Base-by-base conservation (phyloP, 1,140 invertebrate genomes). In the Saccostrea echinata region DNA sequence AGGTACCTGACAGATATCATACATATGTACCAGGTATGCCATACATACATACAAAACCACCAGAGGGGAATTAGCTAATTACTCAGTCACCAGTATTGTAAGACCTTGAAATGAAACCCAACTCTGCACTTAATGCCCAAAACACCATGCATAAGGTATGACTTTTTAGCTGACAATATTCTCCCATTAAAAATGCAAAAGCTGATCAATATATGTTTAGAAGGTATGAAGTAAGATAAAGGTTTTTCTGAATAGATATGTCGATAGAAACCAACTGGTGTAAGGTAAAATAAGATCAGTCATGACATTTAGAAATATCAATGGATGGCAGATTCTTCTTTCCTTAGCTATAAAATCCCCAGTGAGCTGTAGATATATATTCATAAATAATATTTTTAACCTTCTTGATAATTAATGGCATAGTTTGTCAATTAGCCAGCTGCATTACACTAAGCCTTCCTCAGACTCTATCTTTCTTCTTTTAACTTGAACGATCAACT, bases 371-470 rank as follows among this genome's bases (percentile, higher is more conserved):
- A 76, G 30, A 76, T 76, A 30, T 76, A 43, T 43, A 76, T 76
- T 76, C 27, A 76, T 76, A 76, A 76, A 76, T 76, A 33, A 76
- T 83, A 83, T 53, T 53, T 53, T 51, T 52, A 53, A 83, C 81
- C 51, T 83, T 53, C 81, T 83, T 18, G 24, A 83, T 83, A 53
- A 83, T 83, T 52, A 83, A 83, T 52, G 81, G 35, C 81, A 83
- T 83, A 83, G 35, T 83, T 51, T 27, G 35, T 83, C 81, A 83
- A 33, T 83, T 51, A 53, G 51, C 81, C 51, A 83, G 51, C 35
- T 83, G 51, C 81, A 76, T 27, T 76, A 13, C 16, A 4, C 68
- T 76, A 76, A 76, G 16, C 3, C 68, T 76, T 16, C 68, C 27
- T 12, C 1, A 13, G 27, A 30, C 27, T 76, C 24, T 30, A 27